A percentile compares a stretch with the other conserved stretches of the same genome.
Conservation (phyloP, 2,113 vertebrate species). For the Myrmecophaga tridactyla region DNA sequence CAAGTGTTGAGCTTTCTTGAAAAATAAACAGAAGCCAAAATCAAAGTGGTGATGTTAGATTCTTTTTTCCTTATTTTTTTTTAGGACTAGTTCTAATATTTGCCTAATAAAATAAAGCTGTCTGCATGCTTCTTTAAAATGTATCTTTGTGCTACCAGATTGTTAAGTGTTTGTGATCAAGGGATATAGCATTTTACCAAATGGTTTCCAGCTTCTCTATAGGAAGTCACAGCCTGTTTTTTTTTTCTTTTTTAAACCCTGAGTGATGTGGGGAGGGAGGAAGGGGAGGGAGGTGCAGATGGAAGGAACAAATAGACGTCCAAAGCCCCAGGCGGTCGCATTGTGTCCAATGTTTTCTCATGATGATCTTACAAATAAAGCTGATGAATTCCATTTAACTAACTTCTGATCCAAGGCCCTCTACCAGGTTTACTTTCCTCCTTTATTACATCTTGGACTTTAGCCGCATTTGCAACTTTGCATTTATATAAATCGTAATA, state of each 20-base stretch:
- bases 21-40: neutral
- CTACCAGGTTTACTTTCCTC: neutral
- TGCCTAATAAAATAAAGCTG: neutral
- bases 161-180: neutral
- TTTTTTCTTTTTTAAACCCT: no score
- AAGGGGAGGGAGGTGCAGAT: neutral
- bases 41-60: neutral
- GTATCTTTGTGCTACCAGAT: neutral
- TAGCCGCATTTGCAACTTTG: neutral
- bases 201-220: neutral
- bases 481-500: neutral
- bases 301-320: neutral
- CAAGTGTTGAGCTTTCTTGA: neutral
- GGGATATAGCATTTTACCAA: neutral
- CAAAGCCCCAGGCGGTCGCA: fast-evolving
- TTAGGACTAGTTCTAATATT: neutral
- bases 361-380: neutral
- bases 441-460: neutral
- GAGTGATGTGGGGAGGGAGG: neutral
- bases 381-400: no score
- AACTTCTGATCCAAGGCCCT: fast-evolving
- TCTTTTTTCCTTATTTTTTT: neutral
- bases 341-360: neutral
- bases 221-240: neutral
- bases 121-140: neutral